A percentile compares a stretch with the other conserved stretches of the same genome.
These are phyloP conservation scores for Tachina lurida DNA, from an alignment of 2,888 invertebrate species.

Conservation along the genomic window DNA sequence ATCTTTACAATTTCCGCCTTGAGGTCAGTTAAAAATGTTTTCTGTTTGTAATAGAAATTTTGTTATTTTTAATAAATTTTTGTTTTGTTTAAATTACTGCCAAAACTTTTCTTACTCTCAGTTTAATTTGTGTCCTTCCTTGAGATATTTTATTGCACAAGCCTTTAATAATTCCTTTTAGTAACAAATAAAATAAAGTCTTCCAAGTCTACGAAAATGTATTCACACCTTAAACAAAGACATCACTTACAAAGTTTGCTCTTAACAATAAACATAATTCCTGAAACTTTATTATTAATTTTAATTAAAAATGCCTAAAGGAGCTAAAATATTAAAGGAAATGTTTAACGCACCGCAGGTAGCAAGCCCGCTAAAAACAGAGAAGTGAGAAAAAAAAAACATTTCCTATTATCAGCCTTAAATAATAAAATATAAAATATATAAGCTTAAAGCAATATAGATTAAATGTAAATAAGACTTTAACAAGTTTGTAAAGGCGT, in stretches of 20 bases:
- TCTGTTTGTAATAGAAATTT: not conserved
- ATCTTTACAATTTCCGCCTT: not conserved
- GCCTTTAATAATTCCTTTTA: not conserved
- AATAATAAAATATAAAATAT: not conserved
- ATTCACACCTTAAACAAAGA: not conserved
- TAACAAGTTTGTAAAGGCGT: not conserved
- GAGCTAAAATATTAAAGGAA: slow-evolving; percentile 8
- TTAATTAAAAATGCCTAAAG: slow-evolving; percentile 57
- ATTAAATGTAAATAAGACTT: no score
- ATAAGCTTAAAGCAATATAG: not conserved
- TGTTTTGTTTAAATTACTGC: not conserved
- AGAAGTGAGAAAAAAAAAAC: slow-evolving; percentile 3
- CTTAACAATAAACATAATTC: not conserved
- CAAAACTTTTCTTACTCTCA: not conserved
- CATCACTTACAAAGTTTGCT: not conserved
- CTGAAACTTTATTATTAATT: slow-evolving; percentile 51
- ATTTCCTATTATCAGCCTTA: not conserved
- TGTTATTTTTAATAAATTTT: no score
- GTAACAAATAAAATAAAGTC: not conserved
- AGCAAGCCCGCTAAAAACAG: not conserved
- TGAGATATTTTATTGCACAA: not conserved
- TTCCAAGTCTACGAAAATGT: not conserved
- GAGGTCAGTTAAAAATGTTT: not conserved
- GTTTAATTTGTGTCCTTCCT: not conserved
- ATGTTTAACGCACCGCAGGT: slow-evolving; percentile 50